Base-by-base conservation (phyloP, 2,797 vertebrate species). In the Lepilemur ruficaudatus region DNA sequence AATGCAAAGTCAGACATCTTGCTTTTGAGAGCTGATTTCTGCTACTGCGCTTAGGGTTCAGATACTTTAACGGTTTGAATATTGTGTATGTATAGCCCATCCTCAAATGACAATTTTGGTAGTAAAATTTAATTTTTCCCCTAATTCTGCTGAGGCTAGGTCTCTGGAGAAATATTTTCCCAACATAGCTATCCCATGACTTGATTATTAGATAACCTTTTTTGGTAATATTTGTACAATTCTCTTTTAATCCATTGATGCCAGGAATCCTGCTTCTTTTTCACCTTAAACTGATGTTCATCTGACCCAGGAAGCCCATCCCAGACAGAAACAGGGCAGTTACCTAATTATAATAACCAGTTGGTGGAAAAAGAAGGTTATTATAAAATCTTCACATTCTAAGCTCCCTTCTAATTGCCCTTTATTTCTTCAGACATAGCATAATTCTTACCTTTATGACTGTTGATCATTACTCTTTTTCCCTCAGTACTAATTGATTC, bases 241-340 rank as follows among this genome's bases (percentile, higher is more conserved):
- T 78, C 41, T 73, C 20, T 35, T 22, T 52, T 48, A 78, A 55
- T 23, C 20, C 3, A 59, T 4, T 88, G 17, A 73, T 79, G 14
- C 7, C 63, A 67, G 25, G 12, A 50, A 28, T 43, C 6, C 2
- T 38, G 3, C 38, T 81, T 63, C 43, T 43, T 6, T 25, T 50
- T 59, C 23, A 91, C 15, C 7, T 63, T 28, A 35, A 48, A 10
- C 2, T 78, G 25, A 57, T 82, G 22, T 13, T 59, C 14, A 13
- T 32, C 30, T 63, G 10, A 48, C 30, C 12, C 0, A n/a, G 11
- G 20, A 79, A 70, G 32, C 0, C 35, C 7, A 65, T 14, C 1
- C 2, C 2, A 48, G 10, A 41, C 5, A 72, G 73, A 67, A 0
- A 12, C 30, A 57, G 3, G 17, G 20, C 0, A 59, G 0, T 48